Percentiles rank a stretch among this genome's conserved stretches.
Evolutionary conservation across 2,113 vertebrate genomes (phyloP).

Genomic region (Stomatorhinus ivindoensis): DNA sequence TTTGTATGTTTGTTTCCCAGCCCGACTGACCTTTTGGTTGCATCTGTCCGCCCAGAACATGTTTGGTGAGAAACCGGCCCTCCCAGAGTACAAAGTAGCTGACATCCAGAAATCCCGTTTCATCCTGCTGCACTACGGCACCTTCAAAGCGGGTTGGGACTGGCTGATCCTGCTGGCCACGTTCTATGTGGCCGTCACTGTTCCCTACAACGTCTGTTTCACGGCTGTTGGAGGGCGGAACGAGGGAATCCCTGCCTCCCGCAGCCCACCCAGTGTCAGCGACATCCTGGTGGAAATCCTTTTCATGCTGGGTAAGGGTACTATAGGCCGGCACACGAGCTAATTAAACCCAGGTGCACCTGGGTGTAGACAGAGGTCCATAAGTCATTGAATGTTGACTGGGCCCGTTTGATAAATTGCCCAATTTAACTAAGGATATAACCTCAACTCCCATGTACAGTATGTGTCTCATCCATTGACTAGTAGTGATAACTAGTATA

Average conservation of each 20-base stretch:
- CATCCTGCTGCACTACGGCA: conserved; percentile 73
- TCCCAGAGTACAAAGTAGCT: conserved; percentile 75
- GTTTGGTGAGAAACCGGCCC: conserved; percentile 68
- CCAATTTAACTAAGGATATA: not conserved
- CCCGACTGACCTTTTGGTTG: not conserved
- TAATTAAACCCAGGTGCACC: not conserved
- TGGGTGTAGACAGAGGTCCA: not conserved
- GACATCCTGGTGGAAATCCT: conserved; percentile 75
- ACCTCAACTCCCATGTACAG: not conserved
- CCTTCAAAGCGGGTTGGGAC: conserved; percentile 75
- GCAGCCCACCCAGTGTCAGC: conserved; percentile 60
- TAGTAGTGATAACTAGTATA: not conserved
- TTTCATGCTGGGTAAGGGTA: conserved; percentile 66
- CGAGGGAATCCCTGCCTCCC: conserved; percentile 45
- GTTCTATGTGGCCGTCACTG: conserved; percentile 73
- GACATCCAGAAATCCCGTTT: conserved; percentile 72
- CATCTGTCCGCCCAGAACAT: conserved; percentile 52
- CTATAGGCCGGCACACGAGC: not conserved
- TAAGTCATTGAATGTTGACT: not conserved
- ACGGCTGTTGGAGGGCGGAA: conserved; percentile 54
- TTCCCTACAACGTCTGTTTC: conserved; percentile 73
- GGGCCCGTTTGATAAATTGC: not conserved
- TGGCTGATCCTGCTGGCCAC: conserved; percentile 72
- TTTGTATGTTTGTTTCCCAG: not conserved
- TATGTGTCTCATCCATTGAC: not conserved